These are phyloP conservation scores for Lithophane leautieri DNA, from an alignment of 2,888 invertebrate species.

Conservation along the genomic window DNA sequence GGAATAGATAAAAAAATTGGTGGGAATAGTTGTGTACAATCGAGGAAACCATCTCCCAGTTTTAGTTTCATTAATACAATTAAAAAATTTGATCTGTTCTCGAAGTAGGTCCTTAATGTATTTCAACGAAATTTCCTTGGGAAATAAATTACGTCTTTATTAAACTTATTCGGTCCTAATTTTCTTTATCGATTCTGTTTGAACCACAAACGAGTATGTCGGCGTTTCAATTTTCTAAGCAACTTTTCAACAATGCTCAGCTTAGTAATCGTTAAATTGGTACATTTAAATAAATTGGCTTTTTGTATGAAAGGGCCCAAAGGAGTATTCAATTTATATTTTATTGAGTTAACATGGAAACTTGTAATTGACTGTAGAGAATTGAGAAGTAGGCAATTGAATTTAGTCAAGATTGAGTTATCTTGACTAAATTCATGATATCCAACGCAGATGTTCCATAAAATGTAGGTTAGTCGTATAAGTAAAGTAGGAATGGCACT, in stretches of 20 bases:
- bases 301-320: constrained; percentile 51
- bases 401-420: constrained; percentile 16
- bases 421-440: background rate
- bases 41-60: background rate
- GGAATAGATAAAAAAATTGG: background rate
- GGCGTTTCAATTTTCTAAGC: constrained; percentile 54
- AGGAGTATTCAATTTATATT: constrained; percentile 60
- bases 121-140: constrained; percentile 14
- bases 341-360: constrained; percentile 57
- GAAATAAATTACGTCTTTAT: constrained; percentile 39
- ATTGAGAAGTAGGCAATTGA: constrained; percentile 38
- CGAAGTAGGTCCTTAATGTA: background rate
- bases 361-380: constrained; percentile 45
- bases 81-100: background rate
- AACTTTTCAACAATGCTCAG: constrained; percentile 57
- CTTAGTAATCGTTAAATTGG: constrained; percentile 62
- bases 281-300: constrained; percentile 64
- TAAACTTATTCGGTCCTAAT: constrained; percentile 35
- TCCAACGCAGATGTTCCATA: background rate
- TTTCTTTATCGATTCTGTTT: constrained; percentile 54
- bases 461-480: background rate
- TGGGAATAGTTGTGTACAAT: background rate
- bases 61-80: constrained; percentile 1
- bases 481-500: background rate
- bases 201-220: constrained; percentile 45